A percentile compares a stretch with the other conserved stretches of the same genome.
These are phyloP conservation scores for Rotaria socialis DNA, from an alignment of 2,888 invertebrate species.

Conservation along the genomic window DNA sequence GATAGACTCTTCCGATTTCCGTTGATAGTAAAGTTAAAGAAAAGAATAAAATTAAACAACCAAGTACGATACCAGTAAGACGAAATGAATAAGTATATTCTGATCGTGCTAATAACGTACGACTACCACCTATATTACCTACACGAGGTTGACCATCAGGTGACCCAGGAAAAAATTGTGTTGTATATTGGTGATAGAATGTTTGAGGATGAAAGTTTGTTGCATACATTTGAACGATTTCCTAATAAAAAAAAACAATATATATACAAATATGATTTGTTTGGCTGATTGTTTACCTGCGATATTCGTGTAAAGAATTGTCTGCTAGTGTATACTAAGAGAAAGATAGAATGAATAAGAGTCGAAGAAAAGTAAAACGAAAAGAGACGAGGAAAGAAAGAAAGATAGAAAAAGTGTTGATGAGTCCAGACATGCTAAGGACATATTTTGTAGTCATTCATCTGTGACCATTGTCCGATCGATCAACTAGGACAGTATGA, in stretches of 20 bases:
- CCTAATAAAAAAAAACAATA: not conserved
- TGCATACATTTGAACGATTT: not conserved
- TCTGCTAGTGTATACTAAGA: not conserved
- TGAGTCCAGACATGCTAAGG: not conserved
- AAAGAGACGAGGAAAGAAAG: not conserved
- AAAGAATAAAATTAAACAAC: not conserved
- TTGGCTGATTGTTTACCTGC: not conserved
- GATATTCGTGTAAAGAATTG: not conserved
- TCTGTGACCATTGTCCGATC: not conserved
- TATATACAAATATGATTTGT: not conserved
- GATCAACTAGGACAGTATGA: not conserved
- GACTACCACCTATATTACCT: not conserved
- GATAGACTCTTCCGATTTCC: not conserved
- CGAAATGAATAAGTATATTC: slow-evolving; percentile 7
- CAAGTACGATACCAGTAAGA: not conserved
- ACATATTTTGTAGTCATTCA: not conserved
- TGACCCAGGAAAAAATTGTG: not conserved
- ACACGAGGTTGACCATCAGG: not conserved
- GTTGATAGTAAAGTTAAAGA: not conserved
- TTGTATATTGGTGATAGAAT: slow-evolving; percentile 7
- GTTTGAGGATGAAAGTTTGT: not conserved
- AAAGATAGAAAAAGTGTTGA: not conserved
- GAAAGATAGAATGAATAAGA: not conserved
- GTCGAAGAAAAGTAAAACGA: not conserved
- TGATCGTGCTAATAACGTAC: not conserved